Evolutionary conservation across 2,797 vertebrate genomes (phyloP).

Genomic region (Borostomias antarcticus): DNA sequence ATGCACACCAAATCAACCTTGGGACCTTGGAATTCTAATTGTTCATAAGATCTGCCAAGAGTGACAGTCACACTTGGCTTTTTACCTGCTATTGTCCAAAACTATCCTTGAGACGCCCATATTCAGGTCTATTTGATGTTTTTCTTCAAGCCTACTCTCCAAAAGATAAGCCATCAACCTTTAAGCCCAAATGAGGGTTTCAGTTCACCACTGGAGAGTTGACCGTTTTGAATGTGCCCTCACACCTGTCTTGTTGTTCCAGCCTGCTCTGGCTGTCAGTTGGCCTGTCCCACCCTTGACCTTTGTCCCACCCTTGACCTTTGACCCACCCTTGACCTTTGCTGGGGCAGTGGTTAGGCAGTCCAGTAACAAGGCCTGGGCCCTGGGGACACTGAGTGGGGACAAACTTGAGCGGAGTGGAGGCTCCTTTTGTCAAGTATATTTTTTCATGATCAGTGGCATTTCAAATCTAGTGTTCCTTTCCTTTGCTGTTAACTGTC

Average conservation of each 20-base stretch:
- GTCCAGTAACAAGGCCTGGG: slow-evolving; percentile 56
- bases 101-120: not conserved
- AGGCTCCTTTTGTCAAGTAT: not conserved
- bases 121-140: no score
- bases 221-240: slow-evolving; percentile 33
- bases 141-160: no score
- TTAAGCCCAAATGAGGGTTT: not conserved
- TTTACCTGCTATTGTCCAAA: not conserved
- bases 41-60: slow-evolving; percentile 21
- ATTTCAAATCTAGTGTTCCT: not conserved
- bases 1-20: not conserved
- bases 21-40: slow-evolving; percentile 30
- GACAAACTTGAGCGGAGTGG: slow-evolving; percentile 22
- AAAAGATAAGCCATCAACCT: not conserved
- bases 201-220: slow-evolving; percentile 11
- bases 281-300: slow-evolving; percentile 59
- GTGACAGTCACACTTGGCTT: slow-evolving; percentile 19
- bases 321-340: slow-evolving; percentile 71
- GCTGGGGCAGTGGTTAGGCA: slow-evolving; percentile 84
- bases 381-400: slow-evolving; percentile 43
- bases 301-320: no score
- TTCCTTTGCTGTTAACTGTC: not conserved
- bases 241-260: slow-evolving; percentile 55
- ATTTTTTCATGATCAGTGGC: not conserved
- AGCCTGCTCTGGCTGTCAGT: slow-evolving; percentile 61